Evolutionary conservation across 2,797 vertebrate genomes (phyloP).

Genomic region (Arnoldichthys spilopterus): DNA sequence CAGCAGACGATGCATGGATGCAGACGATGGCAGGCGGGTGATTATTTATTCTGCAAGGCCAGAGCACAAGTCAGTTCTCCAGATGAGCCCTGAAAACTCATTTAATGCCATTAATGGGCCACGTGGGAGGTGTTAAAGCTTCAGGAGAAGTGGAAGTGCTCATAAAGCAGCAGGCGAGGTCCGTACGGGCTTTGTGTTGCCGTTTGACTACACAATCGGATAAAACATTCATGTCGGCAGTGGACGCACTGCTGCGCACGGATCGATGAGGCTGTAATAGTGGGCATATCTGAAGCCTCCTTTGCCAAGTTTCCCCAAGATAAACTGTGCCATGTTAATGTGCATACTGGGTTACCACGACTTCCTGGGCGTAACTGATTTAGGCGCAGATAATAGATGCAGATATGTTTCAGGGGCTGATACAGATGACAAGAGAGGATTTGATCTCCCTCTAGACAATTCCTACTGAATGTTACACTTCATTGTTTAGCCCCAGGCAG

Average conservation of each 20-base stretch:
- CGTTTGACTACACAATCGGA: constrained; percentile 64
- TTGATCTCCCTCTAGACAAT: constrained; percentile 18
- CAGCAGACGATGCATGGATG: constrained; percentile 20
- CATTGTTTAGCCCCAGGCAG: too few relatives aligned
- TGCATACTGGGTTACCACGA: constrained; percentile 64
- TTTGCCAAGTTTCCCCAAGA: constrained; percentile 59
- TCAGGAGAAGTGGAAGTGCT: constrained; percentile 33
- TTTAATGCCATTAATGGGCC: constrained; percentile 48
- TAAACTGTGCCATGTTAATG: constrained; percentile 73
- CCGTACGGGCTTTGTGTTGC: constrained; percentile 51
- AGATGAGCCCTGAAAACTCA: constrained; percentile 36
- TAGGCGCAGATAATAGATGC: constrained; percentile 23
- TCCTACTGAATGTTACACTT: too few relatives aligned
- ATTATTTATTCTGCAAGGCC: constrained; percentile 23
- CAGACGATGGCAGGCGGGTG: constrained; percentile 20
- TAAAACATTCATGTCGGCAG: constrained; percentile 76
- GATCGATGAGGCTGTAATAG: constrained; percentile 77
- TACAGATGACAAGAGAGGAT: background rate
- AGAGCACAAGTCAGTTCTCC: constrained; percentile 8
- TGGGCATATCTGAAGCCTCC: constrained; percentile 67
- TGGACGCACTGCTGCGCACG: constrained; percentile 59
- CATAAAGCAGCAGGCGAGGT: constrained; percentile 59
- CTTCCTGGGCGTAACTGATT: constrained; percentile 59
- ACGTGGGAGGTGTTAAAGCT: constrained; percentile 50
- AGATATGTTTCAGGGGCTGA: constrained; percentile 6